These are phyloP conservation scores for Poecilia picta DNA, from an alignment of 2,797 vertebrate species.

Conservation along the genomic window DNA sequence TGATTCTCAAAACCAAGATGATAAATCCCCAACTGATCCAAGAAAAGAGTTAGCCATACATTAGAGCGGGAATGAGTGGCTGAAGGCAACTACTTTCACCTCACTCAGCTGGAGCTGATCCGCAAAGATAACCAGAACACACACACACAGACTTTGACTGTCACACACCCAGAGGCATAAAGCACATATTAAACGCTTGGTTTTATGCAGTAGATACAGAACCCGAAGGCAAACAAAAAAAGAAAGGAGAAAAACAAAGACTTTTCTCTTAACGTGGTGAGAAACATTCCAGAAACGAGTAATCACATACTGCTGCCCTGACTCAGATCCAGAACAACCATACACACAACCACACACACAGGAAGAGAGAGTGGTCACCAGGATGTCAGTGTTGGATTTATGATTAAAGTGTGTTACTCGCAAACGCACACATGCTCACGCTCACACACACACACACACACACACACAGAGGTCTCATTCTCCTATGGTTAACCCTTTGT, in stretches of 20 bases:
- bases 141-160: not conserved
- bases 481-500: slow-evolving; percentile 37
- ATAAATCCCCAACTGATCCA: not conserved
- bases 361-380: slow-evolving; percentile 39
- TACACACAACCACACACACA: slow-evolving; percentile 2
- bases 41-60: not conserved
- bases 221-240: slow-evolving; percentile 21
- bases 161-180: slow-evolving; percentile 12
- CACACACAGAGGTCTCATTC: slow-evolving; percentile 20
- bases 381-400: slow-evolving; percentile 45
- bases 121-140: slow-evolving; percentile 15
- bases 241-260: slow-evolving; percentile 1
- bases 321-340: slow-evolving; percentile 4
- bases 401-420: slow-evolving; percentile 28
- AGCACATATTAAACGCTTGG: not conserved
- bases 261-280: slow-evolving; percentile 9
- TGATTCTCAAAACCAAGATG: slow-evolving; percentile 13
- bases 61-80: slow-evolving; percentile 7
- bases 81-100: slow-evolving; percentile 14
- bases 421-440: slow-evolving; percentile 18
- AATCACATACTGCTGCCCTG: slow-evolving; percentile 16
- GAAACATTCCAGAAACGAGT: slow-evolving; percentile 58
- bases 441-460: slow-evolving; percentile 18
- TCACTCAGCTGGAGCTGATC: slow-evolving; percentile 19
- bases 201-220: slow-evolving; percentile 9